Base-by-base conservation (phyloP, 64 coral and sea anemone genomes). In the Montipora sp. region DNA sequence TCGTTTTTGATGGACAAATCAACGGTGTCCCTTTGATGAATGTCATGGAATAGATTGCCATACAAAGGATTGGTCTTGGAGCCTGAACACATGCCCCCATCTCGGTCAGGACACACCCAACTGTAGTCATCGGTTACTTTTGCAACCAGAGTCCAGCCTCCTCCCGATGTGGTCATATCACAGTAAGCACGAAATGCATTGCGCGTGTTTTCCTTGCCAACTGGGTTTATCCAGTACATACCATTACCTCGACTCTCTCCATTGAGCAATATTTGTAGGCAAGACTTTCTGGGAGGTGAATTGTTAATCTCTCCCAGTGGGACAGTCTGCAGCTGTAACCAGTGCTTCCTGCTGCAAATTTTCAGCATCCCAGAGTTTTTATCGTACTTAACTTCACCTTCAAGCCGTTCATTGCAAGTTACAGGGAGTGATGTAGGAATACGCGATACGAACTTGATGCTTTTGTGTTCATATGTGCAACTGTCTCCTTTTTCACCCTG, bases 201-300 rank as follows among this genome's bases (percentile, higher is more conserved):
- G 66, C 55, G 73, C 53, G 24, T 84, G 46, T 80, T 73, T 3
- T 95, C 91, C 5, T 67, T 82, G 19, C 91, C 96, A 48, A 45
- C n/a, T 5, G 96, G 96, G 47, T 98, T 98, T 23, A 98, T 93
- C 96, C 96, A 98, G 78, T 98, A 98, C 36, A 36, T 36, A 36
- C 36, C 36, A 36, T 36, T 36, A 2, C 36, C 36, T 36, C 36
- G 36, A 36, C 36, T 36, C 36, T 36, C 36, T 36, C 36, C 36
- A 36, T 36, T 36, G 36, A 36, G 36, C 36, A 36, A 2, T 36
- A 36, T 36, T 36, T 36, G 36, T 36, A 36, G 36, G 36, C 36
- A 36, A 36, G 36, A 36, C 36, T 36, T 36, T 36, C 36, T 36
- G 36, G 36, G 36, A 36, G 36, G 36, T 36, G 36, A 36, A 36